Percentiles rank a stretch among this genome's conserved stretches.
phyloP scores from a whole-genome alignment of 2,888 invertebrate genomes.

The Elegia similella region DNA sequence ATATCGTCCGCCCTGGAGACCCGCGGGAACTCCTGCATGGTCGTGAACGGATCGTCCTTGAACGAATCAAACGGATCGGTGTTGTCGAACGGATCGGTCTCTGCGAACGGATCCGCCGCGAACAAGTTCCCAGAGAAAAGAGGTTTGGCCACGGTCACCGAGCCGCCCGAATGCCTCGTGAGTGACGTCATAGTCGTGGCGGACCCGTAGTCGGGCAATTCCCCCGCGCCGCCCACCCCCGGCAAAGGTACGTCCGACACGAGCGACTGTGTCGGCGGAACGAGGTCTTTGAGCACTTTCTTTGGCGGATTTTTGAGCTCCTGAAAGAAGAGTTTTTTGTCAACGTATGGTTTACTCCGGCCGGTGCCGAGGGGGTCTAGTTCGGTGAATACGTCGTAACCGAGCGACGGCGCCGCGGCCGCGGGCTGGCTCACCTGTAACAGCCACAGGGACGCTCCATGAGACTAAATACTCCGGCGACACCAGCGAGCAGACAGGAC shows the following conservation, averaged over 20 bases:
- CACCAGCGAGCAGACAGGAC: slow-evolving; percentile 24
- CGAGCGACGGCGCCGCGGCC: slow-evolving; percentile 59
- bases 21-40: slow-evolving; percentile 63
- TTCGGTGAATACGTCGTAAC: slow-evolving; percentile 94
- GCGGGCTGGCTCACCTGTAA: slow-evolving; percentile 71
- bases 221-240: slow-evolving; percentile 46
- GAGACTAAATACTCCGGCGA: slow-evolving; percentile 42
- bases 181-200: slow-evolving; percentile 75
- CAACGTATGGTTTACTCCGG: slow-evolving; percentile 94
- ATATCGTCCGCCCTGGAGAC: slow-evolving; percentile 47
- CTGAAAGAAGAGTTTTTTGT: slow-evolving; percentile 98
- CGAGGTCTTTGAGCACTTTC: slow-evolving; percentile 94
- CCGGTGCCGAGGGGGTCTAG: slow-evolving; percentile 96
- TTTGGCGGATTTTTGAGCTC: slow-evolving; percentile 97
- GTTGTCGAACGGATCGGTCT: slow-evolving; percentile 88
- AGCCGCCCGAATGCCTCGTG: slow-evolving; percentile 72
- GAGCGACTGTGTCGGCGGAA: slow-evolving; percentile 67
- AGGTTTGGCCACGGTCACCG: slow-evolving; percentile 68
- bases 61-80: slow-evolving; percentile 84
- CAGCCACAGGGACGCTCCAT: slow-evolving; percentile 56
- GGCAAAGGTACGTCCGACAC: slow-evolving; percentile 55
- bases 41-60: slow-evolving; percentile 83
- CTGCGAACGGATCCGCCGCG: slow-evolving; percentile 83
- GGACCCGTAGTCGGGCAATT: slow-evolving; percentile 56
- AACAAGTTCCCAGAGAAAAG: slow-evolving; percentile 64